Evolutionary conservation across 2,797 vertebrate species (phyloP), one percentile per base, ranked within the genome.

Genomic region (Pseudomugil tenellus): DNA sequence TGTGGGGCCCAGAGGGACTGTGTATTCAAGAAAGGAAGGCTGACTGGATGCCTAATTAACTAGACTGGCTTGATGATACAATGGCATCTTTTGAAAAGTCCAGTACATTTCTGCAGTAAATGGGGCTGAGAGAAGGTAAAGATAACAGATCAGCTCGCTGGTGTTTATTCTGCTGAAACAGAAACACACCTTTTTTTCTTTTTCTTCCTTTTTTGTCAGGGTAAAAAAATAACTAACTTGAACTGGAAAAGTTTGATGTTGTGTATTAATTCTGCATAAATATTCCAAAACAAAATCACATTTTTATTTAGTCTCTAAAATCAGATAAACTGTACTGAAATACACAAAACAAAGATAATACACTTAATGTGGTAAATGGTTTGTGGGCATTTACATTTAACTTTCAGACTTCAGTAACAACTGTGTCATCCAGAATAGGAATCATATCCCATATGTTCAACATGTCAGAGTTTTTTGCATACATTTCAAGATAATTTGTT

Each of bases 71-170:
- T 79, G 84, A 85, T 88, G 79, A 88, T 74, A 91, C 88, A 90
- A 91, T 78, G 67, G 89, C 83, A 87, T 91, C 92, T 89, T 92
- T 92, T 91, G 76, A 92, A 91, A 90, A 64, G 70, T 77, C 77
- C 81, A 86, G 68, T 88, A 67, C 59, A 63, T 83, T 87, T 87
- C 67, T 80, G 60, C 71, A 64, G 67, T 21, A 54, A 74, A 67
- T 41, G 32, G 63, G 8, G 53, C 67, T 59, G 62, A 37, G 28
- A 51, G 13, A 48, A 21, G 10, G 29, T 35, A 26, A 46, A 55
- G 35, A 67, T n/a, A 37, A 25, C 23, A 21, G 73, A 56, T 77
- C 65, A 77, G 52, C 21, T 52, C 61, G 52, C 39, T 6, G 21
- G 52, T 26, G 43, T 63, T 63, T 25, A 66, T 34, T 31, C 32